Percentiles rank a stretch among this genome's conserved stretches.
These are phyloP conservation scores for Diaperis boleti DNA, from an alignment of 2,888 invertebrate species.

Conservation along the genomic window DNA sequence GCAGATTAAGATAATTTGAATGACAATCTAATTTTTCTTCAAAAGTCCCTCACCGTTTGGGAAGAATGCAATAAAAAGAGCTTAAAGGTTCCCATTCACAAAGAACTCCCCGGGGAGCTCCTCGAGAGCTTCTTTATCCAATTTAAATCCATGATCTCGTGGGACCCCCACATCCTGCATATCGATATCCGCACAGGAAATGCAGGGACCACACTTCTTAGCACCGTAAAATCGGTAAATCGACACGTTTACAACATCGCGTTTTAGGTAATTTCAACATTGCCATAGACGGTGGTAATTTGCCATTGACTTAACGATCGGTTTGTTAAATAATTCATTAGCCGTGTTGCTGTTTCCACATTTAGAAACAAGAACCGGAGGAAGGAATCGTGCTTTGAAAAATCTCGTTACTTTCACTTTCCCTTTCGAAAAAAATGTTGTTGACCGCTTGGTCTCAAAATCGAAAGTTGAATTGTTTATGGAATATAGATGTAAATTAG, in stretches of 20 bases:
- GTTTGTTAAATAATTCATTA: conserved; percentile 1
- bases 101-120: conserved; percentile 28
- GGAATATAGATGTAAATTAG: conserved; percentile 4
- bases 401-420: conserved; percentile 24
- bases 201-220: conserved; percentile 2
- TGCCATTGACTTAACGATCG: conserved; percentile 14
- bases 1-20: conserved; percentile 29
- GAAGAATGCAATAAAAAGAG: conserved; percentile 36
- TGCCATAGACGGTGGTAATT: neutral
- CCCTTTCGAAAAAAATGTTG: conserved; percentile 14
- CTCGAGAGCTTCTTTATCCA: conserved; percentile 30
- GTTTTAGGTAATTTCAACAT: neutral
- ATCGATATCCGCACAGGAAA: conserved; percentile 29
- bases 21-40: conserved; percentile 17
- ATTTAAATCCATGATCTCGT: conserved; percentile 33
- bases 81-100: conserved; percentile 30
- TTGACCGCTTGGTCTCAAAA: neutral
- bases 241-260: conserved; percentile 5
- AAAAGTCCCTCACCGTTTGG: conserved; percentile 10
- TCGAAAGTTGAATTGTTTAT: conserved; percentile 21
- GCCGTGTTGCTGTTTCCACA: neutral
- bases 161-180: conserved; percentile 35
- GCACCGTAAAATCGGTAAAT: conserved; percentile 6
- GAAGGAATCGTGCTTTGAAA: too few relatives aligned
- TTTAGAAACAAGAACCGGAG: neutral